phyloP scores from a whole-genome alignment of 2,113 vertebrate species.

The Labeo rohita region DNA sequence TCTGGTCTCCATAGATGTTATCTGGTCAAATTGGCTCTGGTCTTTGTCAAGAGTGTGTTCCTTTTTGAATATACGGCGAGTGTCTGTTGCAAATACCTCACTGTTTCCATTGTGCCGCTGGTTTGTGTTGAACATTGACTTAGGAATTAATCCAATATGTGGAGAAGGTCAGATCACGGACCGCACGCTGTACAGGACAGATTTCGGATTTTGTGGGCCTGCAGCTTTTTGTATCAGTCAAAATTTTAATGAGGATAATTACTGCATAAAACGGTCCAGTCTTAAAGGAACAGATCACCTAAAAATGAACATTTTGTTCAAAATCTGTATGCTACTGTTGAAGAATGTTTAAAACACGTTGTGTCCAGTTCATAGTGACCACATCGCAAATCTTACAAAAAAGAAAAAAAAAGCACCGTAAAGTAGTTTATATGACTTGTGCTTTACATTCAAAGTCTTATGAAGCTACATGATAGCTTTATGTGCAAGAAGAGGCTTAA shows the following conservation, averaged over 20 bases:
- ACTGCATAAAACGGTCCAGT: background rate
- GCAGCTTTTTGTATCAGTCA: constrained; percentile 10
- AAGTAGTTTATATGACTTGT: background rate
- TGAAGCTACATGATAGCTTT: background rate
- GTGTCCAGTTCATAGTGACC: background rate
- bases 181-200: background rate
- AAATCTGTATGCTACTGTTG: background rate
- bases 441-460: background rate
- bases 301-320: background rate
- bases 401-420: background rate
- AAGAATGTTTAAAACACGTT: background rate
- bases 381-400: background rate
- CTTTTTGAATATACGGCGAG: constrained; percentile 2
- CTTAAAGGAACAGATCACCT: background rate
- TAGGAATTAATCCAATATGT: constrained; percentile 32
- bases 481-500: background rate
- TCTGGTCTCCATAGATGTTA: constrained; percentile 58
- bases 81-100: constrained; percentile 39
- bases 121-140: constrained; percentile 35
- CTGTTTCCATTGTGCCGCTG: constrained; percentile 30
- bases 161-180: constrained; percentile 15
- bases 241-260: background rate
- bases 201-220: background rate
- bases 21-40: constrained; percentile 54
- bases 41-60: constrained; percentile 50